phyloP scores from a whole-genome alignment of 2,113 vertebrate genomes.

The Archilochus colubris region DNA sequence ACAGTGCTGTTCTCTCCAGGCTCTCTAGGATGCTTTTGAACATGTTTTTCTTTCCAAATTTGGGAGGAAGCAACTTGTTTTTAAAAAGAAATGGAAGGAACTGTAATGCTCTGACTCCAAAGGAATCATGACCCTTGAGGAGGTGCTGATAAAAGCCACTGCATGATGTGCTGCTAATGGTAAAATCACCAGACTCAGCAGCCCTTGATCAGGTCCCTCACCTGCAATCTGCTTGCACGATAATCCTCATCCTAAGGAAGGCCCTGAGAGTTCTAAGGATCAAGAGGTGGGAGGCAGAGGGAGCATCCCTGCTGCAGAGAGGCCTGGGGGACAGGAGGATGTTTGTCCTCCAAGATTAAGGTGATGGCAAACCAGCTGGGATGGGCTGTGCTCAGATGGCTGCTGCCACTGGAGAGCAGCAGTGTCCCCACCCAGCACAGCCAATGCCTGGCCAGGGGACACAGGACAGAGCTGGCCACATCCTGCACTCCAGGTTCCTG shows the following conservation, averaged over 20 bases:
- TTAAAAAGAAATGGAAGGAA: neutral
- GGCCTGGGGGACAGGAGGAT: neutral
- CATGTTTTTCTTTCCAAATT: neutral
- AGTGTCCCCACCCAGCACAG: neutral
- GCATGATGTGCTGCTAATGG: neutral
- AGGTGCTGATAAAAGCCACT: neutral
- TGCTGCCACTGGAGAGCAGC: neutral
- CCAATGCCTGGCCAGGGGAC: neutral
- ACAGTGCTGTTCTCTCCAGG: accelerated
- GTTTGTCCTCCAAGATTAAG: neutral
- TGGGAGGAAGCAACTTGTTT: neutral
- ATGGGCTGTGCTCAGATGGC: neutral
- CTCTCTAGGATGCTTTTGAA: neutral
- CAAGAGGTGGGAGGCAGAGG: neutral
- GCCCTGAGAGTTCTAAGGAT: neutral
- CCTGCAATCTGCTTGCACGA: neutral
- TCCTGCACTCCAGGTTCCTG: constrained; percentile 36
- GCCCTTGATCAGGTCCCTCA: neutral
- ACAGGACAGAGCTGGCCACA: neutral
- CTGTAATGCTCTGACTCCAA: neutral
- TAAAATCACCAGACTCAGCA: neutral
- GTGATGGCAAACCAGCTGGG: neutral
- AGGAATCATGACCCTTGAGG: neutral
- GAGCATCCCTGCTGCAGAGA: neutral
- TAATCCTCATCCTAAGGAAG: neutral